Percentiles rank a stretch among this genome's conserved stretches.
phyloP scores from a whole-genome alignment of 2,888 invertebrate species.

The Suillia variegata region DNA sequence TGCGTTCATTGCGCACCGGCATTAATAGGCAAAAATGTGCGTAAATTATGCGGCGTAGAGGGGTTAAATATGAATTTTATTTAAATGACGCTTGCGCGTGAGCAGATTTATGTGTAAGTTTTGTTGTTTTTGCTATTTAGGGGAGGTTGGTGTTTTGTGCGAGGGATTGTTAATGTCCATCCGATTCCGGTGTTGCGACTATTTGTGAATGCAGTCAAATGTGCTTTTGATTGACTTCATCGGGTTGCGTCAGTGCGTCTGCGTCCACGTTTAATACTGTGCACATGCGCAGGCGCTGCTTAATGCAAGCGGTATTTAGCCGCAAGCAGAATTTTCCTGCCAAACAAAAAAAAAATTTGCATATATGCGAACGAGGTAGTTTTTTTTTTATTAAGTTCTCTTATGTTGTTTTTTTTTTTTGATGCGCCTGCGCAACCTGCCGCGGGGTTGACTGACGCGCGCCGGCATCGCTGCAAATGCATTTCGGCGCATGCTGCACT shows the following conservation, averaged over 20 bases:
- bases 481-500: no score
- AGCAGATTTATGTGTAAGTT: no score
- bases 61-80: conserved; percentile 6
- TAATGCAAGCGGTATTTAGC: background rate
- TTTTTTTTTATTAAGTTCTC: no score
- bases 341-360: no score
- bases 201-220: background rate
- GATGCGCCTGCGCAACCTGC: background rate
- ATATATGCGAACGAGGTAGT: background rate
- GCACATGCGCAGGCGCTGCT: background rate
- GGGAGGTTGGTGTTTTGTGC: background rate
- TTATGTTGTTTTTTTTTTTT: no score
- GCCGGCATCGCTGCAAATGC: no score
- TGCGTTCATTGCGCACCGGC: no score
- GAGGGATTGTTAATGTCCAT: background rate
- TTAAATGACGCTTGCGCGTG: no score
- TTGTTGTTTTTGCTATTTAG: background rate
- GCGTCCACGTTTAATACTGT: background rate
- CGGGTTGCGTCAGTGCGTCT: no score
- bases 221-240: background rate
- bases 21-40: background rate
- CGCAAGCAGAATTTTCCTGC: background rate
- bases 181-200: background rate
- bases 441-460: no score
- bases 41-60: background rate